Conservation (phyloP, 1,140 invertebrate genomes). For the Vanessa atalanta region DNA sequence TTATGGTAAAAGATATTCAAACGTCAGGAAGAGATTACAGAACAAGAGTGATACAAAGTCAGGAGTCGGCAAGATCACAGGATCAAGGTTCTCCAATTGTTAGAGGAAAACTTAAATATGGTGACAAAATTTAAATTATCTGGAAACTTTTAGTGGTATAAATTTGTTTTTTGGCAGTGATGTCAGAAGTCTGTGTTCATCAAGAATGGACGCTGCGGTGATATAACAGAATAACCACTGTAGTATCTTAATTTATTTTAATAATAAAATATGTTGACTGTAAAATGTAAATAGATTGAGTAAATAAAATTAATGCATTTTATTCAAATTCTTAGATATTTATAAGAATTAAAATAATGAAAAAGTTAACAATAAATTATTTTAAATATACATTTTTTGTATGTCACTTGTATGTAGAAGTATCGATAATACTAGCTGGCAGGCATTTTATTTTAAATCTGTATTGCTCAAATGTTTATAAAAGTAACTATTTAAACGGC, state of each 20-base stretch:
- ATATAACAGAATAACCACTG: conserved; percentile 4
- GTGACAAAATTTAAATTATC: conserved; percentile 68
- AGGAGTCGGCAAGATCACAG: conserved; percentile 23
- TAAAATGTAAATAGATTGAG: conserved; percentile 28
- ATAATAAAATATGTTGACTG: conserved; percentile 13
- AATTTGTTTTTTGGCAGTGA: conserved; percentile 42
- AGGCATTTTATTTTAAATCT: no score
- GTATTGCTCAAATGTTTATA: no score
- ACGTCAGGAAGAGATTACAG: conserved; percentile 32
- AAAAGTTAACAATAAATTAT: not conserved
- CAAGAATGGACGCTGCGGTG: conserved; percentile 19
- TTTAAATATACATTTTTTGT: not conserved
- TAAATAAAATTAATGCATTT: conserved; percentile 68
- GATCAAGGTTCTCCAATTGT: conserved; percentile 36
- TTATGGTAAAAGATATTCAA: conserved; percentile 18
- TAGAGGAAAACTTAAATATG: conserved; percentile 65
- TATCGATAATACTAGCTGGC: no score
- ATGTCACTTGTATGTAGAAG: not conserved
- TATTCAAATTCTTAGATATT: conserved; percentile 56
- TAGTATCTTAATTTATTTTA: conserved; percentile 26
- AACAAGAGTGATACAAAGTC: conserved; percentile 30
- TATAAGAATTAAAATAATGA: conserved; percentile 43
- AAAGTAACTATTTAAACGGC: no score
- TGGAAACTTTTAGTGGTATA: conserved; percentile 39
- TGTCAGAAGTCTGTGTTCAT: conserved; percentile 48